Conservation (phyloP, 2,113 vertebrate species). For the Rhinolophus ferrumequinum region DNA sequence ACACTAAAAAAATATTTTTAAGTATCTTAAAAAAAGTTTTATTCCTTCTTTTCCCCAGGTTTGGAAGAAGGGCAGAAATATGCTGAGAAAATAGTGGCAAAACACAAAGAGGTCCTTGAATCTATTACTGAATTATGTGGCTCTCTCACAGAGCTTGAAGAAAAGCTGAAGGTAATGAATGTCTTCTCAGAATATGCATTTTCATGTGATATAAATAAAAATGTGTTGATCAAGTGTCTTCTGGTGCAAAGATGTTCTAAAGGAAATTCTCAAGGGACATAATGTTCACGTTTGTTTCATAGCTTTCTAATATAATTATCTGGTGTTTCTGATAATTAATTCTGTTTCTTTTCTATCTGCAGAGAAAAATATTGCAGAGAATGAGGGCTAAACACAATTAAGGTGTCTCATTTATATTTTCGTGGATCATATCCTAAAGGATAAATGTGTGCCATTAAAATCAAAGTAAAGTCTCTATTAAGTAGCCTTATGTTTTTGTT, state of each 20-base stretch:
- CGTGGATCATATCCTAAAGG: slow-evolving; percentile 48
- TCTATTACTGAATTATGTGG: slow-evolving; percentile 90
- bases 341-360: slow-evolving; percentile 64
- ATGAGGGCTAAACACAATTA: slow-evolving; percentile 58
- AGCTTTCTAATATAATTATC: slow-evolving; percentile 68
- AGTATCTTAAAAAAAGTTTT: not conserved
- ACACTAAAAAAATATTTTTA: too few relatives aligned
- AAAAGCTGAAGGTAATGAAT: slow-evolving; percentile 89
- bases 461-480: slow-evolving; percentile 46
- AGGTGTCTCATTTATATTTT: slow-evolving; percentile 59
- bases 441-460: slow-evolving; percentile 55
- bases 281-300: slow-evolving; percentile 62
- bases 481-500: slow-evolving; percentile 46
- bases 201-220: slow-evolving; percentile 55
- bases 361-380: slow-evolving; percentile 55
- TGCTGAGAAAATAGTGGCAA: slow-evolving; percentile 89
- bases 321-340: slow-evolving; percentile 70
- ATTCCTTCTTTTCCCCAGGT: slow-evolving; percentile 83
- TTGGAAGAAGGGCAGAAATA: slow-evolving; percentile 91
- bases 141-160: slow-evolving; percentile 89
- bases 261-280: slow-evolving; percentile 44
- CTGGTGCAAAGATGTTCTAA: slow-evolving; percentile 51
- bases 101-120: slow-evolving; percentile 90
- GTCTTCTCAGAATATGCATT: slow-evolving; percentile 47
- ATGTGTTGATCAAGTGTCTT: slow-evolving; percentile 66